These are phyloP conservation scores for Peromyscus aztecus DNA, from an alignment of 2,797 vertebrate genomes.

Conservation along the genomic window DNA sequence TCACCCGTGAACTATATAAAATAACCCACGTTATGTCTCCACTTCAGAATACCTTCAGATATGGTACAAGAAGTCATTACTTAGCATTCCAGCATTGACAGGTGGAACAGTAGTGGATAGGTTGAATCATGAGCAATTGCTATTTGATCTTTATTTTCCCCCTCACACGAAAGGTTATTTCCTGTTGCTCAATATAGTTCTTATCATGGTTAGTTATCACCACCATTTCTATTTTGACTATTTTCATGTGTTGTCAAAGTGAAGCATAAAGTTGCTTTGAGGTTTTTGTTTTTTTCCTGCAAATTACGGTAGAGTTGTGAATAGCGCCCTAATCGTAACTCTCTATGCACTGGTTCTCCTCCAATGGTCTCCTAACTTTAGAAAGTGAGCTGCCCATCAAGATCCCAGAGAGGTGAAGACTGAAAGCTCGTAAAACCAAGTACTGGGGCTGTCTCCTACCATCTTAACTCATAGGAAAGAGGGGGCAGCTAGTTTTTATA, in stretches of 20 bases:
- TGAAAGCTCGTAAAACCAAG: not conserved
- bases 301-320: conserved; percentile 45
- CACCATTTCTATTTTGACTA: not conserved
- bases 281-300: not conserved
- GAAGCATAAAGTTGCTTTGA: conserved; percentile 52
- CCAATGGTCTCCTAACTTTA: conserved; percentile 49
- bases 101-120: not conserved
- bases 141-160: not conserved
- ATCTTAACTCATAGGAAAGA: not conserved
- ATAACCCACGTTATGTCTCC: not conserved
- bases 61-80: not conserved
- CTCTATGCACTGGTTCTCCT: not conserved
- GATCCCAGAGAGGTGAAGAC: not conserved
- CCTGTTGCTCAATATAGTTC: not conserved
- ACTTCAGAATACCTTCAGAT: not conserved
- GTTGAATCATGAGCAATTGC: not conserved
- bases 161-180: not conserved
- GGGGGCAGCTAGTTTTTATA: not conserved
- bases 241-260: not conserved
- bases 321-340: not conserved
- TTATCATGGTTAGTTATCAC: not conserved
- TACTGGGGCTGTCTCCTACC: not conserved
- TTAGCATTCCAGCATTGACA: not conserved
- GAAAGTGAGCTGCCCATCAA: not conserved
- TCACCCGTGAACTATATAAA: not conserved